Evolutionary conservation across 1,140 invertebrate species (phyloP).

Genomic region (Heliconius eleuchia): DNA sequence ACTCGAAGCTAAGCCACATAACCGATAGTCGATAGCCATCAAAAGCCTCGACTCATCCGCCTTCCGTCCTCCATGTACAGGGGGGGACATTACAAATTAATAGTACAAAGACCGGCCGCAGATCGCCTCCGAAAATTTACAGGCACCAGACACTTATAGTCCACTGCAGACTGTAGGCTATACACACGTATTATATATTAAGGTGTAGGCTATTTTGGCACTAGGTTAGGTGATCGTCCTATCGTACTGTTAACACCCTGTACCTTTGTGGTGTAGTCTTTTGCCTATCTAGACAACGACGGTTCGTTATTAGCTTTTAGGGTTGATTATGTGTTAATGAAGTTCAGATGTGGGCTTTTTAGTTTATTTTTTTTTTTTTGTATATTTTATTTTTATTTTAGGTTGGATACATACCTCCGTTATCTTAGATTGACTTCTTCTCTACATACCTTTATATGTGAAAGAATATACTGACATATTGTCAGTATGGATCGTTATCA

Average conservation of each 20-base stretch:
- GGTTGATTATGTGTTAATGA: conserved; percentile 8
- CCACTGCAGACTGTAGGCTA: conserved; percentile 61
- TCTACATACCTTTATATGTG: too few species aligned
- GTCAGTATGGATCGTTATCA: too few species aligned
- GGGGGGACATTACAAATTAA: conserved; percentile 79
- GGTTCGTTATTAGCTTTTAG: conserved; percentile 9
- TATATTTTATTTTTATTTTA: background rate
- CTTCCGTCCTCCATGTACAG: conserved; percentile 45
- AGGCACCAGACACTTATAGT: conserved; percentile 75
- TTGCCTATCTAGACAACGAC: conserved; percentile 16
- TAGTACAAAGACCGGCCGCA: conserved; percentile 79
- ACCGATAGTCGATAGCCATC: conserved; percentile 37
- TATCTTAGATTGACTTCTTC: too few species aligned
- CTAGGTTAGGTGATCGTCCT: conserved; percentile 32
- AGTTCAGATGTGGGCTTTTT: background rate
- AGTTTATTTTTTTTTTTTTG: background rate
- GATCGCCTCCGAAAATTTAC: conserved; percentile 79
- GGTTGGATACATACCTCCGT: too few species aligned
- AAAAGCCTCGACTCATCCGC: conserved; percentile 52
- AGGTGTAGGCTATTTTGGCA: conserved; percentile 51
- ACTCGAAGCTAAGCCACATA: conserved; percentile 11
- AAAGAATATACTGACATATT: too few species aligned
- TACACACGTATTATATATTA: conserved; percentile 53
- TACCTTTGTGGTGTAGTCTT: conserved; percentile 28
- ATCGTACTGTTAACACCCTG: conserved; percentile 27